Conservation (phyloP, 2,113 vertebrate genomes). For the Mugil cephalus region DNA sequence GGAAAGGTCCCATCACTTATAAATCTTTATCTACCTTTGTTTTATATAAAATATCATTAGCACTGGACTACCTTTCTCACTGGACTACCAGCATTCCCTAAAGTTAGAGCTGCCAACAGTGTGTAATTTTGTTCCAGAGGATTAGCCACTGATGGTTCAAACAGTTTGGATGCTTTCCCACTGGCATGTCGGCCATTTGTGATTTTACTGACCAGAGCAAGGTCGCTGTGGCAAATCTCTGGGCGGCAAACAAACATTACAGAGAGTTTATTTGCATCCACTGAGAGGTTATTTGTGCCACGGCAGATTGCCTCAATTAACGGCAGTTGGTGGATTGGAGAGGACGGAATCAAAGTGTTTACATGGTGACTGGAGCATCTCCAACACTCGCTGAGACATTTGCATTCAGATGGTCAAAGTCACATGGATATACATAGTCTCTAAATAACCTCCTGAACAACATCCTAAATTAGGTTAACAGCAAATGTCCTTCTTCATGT, state of each 20-base stretch:
- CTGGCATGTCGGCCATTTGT: conserved; percentile 11
- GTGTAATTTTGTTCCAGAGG: conserved; percentile 2
- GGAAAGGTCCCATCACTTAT: no score
- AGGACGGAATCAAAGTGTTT: conserved; percentile 5
- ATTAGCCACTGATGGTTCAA: not conserved
- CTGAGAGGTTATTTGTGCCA: conserved; percentile 11
- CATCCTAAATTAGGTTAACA: not conserved
- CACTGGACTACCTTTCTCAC: no score
- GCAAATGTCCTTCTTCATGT: no score
- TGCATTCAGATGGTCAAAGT: not conserved
- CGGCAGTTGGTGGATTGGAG: conserved; percentile 7
- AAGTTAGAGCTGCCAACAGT: conserved; percentile 4
- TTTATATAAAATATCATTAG: no score
- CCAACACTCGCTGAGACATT: not conserved
- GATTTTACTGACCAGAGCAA: conserved; percentile 12
- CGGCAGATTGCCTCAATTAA: conserved; percentile 19
- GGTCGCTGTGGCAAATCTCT: conserved; percentile 11
- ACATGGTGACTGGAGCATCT: not conserved
- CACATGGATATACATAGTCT: not conserved
- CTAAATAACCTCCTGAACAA: not conserved
- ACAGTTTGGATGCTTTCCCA: conserved; percentile 15
- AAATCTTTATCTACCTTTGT: no score
- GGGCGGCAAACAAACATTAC: conserved; percentile 20
- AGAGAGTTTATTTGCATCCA: conserved; percentile 26
- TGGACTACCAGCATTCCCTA: no score